Base-by-base conservation (phyloP, 2,888 invertebrate species). In the Leptarthrus brevirostris region DNA sequence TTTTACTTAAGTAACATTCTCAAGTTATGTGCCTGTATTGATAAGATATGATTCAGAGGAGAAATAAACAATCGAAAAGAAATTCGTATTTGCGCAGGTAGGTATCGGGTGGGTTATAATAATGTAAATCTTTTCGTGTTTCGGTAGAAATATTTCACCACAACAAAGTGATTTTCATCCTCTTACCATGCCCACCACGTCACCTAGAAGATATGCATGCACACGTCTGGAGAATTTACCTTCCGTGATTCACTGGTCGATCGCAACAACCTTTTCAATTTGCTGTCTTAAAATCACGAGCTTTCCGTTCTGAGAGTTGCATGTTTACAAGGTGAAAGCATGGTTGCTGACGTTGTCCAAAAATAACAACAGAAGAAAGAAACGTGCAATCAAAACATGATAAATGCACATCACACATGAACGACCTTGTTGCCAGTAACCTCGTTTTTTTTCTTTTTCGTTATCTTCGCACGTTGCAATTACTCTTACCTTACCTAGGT, bases 341-440 rank as follows among this genome's bases (percentile, higher is more conserved):
- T 61, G 36, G 34, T 61, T 61, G n/a, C n/a, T n/a, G n/a, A 61
- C 14, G 22, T 36, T 36, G 61, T 40, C 61, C 61, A 22, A 61
- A 61, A 61, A 61, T 61, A 61, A 61, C 22, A 61, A 20, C 61
- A 34, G n/a, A 40, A 12, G 22, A 16, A 61, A 30, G 22, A 40
- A 61, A 61, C 22, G 61, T 18, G 40, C 34, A 61, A 61, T 61
- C 40, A 61, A 61, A 61, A 61, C 61, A 18, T 61, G 61, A 61
- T 61, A 61, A 61, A 61, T 61, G 61, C 61, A 61, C 61, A 61
- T 66, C 47, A 66, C 66, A 66, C 49, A 44, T 26, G 26, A 47
- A 47, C 66, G 66, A 49, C 66, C 66, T 66, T 66, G 66, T 47
- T 66, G 49, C 66, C 12, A 66, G 49, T 66, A 49, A 49, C 66